Evolutionary conservation across 2,113 vertebrate genomes (phyloP), one percentile per base, ranked within the genome.

Genomic region (Columba livia): DNA sequence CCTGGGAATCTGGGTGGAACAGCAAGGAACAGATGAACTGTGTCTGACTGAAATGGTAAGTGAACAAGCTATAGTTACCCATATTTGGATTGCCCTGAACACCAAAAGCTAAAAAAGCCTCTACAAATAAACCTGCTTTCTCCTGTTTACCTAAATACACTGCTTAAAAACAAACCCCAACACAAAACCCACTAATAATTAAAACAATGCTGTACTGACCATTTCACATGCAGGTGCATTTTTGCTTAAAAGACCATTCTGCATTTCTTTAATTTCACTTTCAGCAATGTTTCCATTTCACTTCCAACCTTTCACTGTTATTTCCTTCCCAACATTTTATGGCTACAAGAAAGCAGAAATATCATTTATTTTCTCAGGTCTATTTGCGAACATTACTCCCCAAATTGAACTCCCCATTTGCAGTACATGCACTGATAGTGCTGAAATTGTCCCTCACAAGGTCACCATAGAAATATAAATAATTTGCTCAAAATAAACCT

Each of bases 1-100:
- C 12, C 29, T 0, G 0, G 24, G 32, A 17, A 29, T 69, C 29
- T 29, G 56, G 36, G 38, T 1, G 2, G 31, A 89, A 29, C 38
- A 56, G 20, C 2, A 2, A 21, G 64, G 42, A 40, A n/a, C 10
- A 28, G 36, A 50, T 3, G 31, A 58, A 40, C 9, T 1, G 0
- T 5, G 1, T n/a, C 28, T 72, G 32, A 25, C 58, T 85, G 16
- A 25, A 61, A 40, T 3, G 11, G 20, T 38, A 53, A 82, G 13
- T 3, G 26, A 88, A 16, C 6, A 24, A 57, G 26, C 20, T 9
- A 14, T 44, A 20, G 23, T 58, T 40, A 61, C 11, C 17, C 48
- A 1, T 29, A 10, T 19, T 44, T 3, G 17, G 11, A 60, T 54
- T 66, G 34, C 53, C 73, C 48, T 56, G 42, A 78, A 31, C 5